Base-by-base conservation (phyloP, 2,888 invertebrate genomes). In the Lomographa bimaculata region DNA sequence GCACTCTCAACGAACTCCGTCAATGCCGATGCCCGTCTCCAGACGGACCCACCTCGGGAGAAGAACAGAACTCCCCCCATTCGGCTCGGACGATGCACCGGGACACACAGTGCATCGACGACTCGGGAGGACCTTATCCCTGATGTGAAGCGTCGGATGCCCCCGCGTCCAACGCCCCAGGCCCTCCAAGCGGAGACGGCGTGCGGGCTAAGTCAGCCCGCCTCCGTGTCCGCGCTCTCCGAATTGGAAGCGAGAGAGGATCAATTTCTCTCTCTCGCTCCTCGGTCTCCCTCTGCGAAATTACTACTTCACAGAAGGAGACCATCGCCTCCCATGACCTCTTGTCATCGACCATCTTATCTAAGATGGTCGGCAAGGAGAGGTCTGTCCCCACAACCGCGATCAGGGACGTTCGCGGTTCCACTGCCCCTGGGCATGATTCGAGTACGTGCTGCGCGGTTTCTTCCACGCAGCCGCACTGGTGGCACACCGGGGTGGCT, bases 391-490 rank as follows among this genome's bases (percentile, higher is more conserved):
- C 33, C 4, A 37, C 12, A 0, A 3, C 7, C 1, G 10, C 23
- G 3, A 9, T 9, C 1, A 28, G 28, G 3, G 1, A 18, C 7
- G 1, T 5, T 7, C 37, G 28, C 17, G 28, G 8, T 7, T 6
- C 18, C 2, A 7, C 23, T 29, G 29, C 28, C 1, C 24, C 23
- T 2, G 29, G 28, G 11, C 33, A 8, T 14, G 35, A 40, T 11
- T 5, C 19, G n/a, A 38, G n/a, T 3, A 26, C 20, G 14, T 38
- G 38, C 20, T 30, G 30, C 19, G 30, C 38, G 6, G 30, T 38
- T 9, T 30, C 30, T 4, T 30, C 30, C n/a, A 6, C 10, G 7
- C 21, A 14, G 7, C 14, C 19, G 18, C 36, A 36, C 5, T 36
- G 28, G 9, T 37, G 37, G 29, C 29, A 37, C 4, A 1, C 1